A percentile compares a stretch with the other conserved stretches of the same genome.
Evolutionary conservation across 2,113 vertebrate species (phyloP).

Genomic region (Suncus etruscus): DNA sequence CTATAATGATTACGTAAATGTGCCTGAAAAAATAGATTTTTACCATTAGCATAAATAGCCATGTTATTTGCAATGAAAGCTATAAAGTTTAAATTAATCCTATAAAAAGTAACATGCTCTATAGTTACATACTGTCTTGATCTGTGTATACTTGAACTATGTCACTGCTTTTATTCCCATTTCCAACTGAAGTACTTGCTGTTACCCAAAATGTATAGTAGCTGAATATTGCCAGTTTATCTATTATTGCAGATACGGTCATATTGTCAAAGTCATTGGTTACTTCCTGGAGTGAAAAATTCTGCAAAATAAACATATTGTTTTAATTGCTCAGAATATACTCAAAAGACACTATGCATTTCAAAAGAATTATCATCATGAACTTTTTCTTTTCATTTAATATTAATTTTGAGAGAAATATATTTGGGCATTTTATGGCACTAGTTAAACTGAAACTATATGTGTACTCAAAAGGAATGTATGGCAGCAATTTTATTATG

Average conservation of each 20-base stretch:
- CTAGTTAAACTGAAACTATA: no score
- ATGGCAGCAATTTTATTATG: no score
- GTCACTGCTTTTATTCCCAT: conserved; percentile 89
- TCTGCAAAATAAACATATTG: conserved; percentile 83
- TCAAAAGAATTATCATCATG: conserved; percentile 49
- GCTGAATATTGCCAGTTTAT: conserved; percentile 88
- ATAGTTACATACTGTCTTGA: conserved; percentile 89
- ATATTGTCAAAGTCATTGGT: conserved; percentile 67
- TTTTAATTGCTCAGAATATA: conserved; percentile 60
- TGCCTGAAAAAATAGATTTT: conserved; percentile 4
- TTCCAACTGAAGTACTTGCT: conserved; percentile 88
- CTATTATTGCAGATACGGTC: conserved; percentile 84
- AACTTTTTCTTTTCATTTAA: background rate
- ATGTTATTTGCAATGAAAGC: conserved; percentile 34
- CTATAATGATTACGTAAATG: conserved; percentile 33
- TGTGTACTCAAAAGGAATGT: no score
- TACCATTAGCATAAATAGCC: conserved; percentile 28
- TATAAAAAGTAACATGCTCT: conserved; percentile 54
- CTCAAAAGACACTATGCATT: conserved; percentile 41
- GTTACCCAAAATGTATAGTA: conserved; percentile 89
- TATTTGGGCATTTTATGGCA: no score
- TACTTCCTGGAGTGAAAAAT: conserved; percentile 85
- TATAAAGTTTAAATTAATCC: conserved; percentile 23
- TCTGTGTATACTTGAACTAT: conserved; percentile 88
- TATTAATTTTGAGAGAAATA: no score